Conservation (phyloP, 2,888 invertebrate genomes). For the Microchrysa polita region DNA sequence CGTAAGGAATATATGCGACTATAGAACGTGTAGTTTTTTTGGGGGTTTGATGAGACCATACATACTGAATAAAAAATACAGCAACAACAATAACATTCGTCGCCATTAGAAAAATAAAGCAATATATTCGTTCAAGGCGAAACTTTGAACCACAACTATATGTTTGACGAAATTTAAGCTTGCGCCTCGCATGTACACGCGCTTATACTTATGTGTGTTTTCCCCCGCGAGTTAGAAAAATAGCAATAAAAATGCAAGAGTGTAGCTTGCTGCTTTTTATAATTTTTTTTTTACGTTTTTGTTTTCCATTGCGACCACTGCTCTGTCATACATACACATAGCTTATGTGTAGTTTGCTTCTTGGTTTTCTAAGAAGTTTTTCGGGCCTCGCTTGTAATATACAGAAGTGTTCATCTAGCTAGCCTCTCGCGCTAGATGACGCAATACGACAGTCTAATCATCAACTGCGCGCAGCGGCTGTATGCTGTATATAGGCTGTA, state of each 20-base stretch:
- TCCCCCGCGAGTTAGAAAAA: slow-evolving; percentile 25
- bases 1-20: slow-evolving; percentile 11
- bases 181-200: neutral
- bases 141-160: slow-evolving; percentile 47
- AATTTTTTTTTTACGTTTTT: too few relatives aligned
- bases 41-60: too few relatives aligned
- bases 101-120: slow-evolving; percentile 46
- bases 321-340: too few relatives aligned
- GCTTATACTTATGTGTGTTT: slow-evolving; percentile 7
- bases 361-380: too few relatives aligned
- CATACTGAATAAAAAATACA: slow-evolving; percentile 36
- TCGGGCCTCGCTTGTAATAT: neutral
- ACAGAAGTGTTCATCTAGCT: slow-evolving; percentile 32
- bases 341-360: too few relatives aligned
- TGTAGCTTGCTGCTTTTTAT: slow-evolving; percentile 10
- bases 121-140: slow-evolving; percentile 48
- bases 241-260: slow-evolving; percentile 36
- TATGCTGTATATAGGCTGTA: neutral
- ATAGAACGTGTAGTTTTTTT: neutral
- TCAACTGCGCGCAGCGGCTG: neutral
- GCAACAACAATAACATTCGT: neutral
- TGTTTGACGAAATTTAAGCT: slow-evolving; percentile 21
- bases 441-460: slow-evolving; percentile 8
- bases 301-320: too few relatives aligned
- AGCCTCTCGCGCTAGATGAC: slow-evolving; percentile 37